phyloP scores from a whole-genome alignment of 2,888 invertebrate species.

The Agriotes lineatus region DNA sequence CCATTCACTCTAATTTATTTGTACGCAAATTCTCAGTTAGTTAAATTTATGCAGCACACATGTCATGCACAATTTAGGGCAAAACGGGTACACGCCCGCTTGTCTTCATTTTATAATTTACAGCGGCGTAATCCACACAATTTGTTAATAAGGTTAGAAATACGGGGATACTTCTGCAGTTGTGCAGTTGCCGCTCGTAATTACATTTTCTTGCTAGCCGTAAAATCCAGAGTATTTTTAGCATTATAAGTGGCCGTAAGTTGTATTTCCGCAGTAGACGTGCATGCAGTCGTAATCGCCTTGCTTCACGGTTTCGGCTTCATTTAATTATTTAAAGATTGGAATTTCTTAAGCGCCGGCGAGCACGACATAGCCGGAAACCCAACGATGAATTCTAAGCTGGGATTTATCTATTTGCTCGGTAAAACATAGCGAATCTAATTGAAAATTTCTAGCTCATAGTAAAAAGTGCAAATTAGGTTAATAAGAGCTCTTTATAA shows the following conservation, averaged over 20 bases:
- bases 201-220: not conserved
- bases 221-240: not conserved
- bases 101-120: not conserved
- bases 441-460: too few relatives aligned
- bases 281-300: not conserved
- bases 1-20: constrained; percentile 12
- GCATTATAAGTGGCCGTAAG: not conserved
- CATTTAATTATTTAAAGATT: constrained; percentile 4
- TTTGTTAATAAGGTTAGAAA: too few relatives aligned
- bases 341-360: not conserved
- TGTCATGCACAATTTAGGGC: not conserved
- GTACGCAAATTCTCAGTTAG: not conserved
- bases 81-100: not conserved
- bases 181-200: not conserved
- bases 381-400: not conserved
- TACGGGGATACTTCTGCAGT: too few relatives aligned
- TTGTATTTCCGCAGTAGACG: not conserved
- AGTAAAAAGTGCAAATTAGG: too few relatives aligned
- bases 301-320: not conserved
- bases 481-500: too few relatives aligned
- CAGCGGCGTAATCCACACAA: not conserved
- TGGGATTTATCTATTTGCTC: too few relatives aligned
- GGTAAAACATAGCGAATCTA: too few relatives aligned
- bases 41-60: constrained; percentile 15
- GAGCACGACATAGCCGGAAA: not conserved